Percentiles rank a stretch among this genome's conserved stretches.
Conservation (phyloP, 2,888 invertebrate species). For the Amphipyra berbera region DNA sequence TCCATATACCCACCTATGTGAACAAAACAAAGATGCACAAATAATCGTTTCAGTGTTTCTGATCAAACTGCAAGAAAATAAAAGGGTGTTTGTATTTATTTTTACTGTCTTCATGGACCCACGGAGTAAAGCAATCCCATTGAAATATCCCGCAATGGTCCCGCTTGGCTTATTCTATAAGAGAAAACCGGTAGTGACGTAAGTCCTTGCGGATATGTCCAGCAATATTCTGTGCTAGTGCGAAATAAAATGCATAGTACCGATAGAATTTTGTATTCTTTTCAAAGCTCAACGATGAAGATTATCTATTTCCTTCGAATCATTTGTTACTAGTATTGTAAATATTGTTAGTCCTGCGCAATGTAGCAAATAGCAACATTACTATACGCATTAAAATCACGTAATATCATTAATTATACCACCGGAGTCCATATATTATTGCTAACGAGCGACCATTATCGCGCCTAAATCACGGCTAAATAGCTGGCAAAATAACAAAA, state of each 20-base stretch:
- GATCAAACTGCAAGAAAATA: conserved; percentile 22
- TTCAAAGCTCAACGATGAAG: background rate
- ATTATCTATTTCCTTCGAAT: too few relatives aligned
- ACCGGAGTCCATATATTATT: conserved; percentile 58
- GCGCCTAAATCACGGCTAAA: conserved; percentile 64
- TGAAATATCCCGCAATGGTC: conserved; percentile 33
- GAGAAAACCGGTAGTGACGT: conserved; percentile 34
- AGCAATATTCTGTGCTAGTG: conserved; percentile 7
- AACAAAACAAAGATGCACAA: too few relatives aligned
- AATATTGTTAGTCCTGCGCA: too few relatives aligned
- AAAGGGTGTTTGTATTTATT: conserved; percentile 29
- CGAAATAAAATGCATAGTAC: conserved; percentile 22
- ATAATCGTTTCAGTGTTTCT: background rate
- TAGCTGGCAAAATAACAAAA: conserved; percentile 63
- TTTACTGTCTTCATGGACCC: conserved; percentile 30
- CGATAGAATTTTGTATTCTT: conserved; percentile 14
- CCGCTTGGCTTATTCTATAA: conserved; percentile 38
- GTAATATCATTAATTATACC: conserved; percentile 54
- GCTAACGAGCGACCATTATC: conserved; percentile 65
- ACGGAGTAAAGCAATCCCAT: conserved; percentile 40
- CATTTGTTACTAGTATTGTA: too few relatives aligned
- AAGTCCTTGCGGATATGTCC: conserved; percentile 13
- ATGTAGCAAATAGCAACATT: too few relatives aligned
- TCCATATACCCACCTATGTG: too few relatives aligned
- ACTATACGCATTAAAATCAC: conserved; percentile 46